Conservation (phyloP, 2,888 invertebrate genomes). For the Xiphydria camelus region DNA sequence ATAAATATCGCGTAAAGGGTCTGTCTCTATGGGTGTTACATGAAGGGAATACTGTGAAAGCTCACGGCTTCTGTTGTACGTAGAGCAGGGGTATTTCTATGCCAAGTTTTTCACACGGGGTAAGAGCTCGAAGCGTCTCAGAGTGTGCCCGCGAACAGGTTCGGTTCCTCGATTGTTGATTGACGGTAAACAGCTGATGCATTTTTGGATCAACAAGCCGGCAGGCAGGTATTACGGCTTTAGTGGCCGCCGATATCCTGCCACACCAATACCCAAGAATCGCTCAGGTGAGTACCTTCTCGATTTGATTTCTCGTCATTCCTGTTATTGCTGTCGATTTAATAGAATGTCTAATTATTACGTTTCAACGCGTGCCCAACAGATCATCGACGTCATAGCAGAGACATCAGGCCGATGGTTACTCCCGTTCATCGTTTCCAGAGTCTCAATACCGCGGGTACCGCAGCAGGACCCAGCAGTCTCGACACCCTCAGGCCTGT, state of each 20-base stretch:
- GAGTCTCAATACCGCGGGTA: slow-evolving; percentile 62
- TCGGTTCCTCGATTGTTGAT: neutral
- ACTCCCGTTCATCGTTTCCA: slow-evolving; percentile 74
- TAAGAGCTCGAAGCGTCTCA: no score
- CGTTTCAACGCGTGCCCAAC: slow-evolving; percentile 6
- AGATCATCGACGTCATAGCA: slow-evolving; percentile 53
- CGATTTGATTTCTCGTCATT: no score
- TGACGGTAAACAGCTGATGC: slow-evolving; percentile 61
- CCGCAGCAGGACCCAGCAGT: slow-evolving; percentile 58
- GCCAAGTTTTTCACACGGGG: no score
- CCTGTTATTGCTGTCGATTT: neutral
- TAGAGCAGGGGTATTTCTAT: no score
- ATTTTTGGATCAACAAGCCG: slow-evolving; percentile 86
- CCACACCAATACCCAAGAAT: slow-evolving; percentile 42
- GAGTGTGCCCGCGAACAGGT: no score
- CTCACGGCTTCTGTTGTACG: no score
- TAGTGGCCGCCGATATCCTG: slow-evolving; percentile 64
- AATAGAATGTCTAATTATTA: neutral
- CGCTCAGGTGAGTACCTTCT: slow-evolving; percentile 36
- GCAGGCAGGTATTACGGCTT: slow-evolving; percentile 76
- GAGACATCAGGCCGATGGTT: slow-evolving; percentile 68
- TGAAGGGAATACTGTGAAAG: no score
- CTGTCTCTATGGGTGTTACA: no score
- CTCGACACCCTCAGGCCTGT: slow-evolving; percentile 30
- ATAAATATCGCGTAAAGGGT: no score